Evolutionary conservation across 1,140 invertebrate genomes (phyloP), one percentile per base, ranked within the genome.

Genomic region (Scaptomyza graminum): DNA sequence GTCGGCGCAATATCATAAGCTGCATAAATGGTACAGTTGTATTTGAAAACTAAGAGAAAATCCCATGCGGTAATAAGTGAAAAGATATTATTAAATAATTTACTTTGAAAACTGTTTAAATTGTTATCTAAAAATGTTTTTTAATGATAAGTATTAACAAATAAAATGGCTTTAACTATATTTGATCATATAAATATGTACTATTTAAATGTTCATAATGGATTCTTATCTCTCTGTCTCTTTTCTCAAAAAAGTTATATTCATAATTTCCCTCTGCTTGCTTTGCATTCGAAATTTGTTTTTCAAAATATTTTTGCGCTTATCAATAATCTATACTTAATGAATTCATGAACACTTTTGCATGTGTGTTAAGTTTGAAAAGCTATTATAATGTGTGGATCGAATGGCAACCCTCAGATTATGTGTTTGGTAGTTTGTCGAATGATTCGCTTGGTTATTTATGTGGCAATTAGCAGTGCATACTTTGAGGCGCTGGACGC

Each of bases 381-480:
- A 15, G 34, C 22, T 28, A 15, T 9, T 8, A 1, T 37, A 37
- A 68, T 39, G 44, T 9, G 9, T 34, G 31, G 31, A 57, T 49
- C 12, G 28, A 39, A 50, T 43, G 43, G 31, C 22, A 31, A 57
- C 51, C 51, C 60, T 56, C 7, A 37, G 49, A 39, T 28, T 25
- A 43, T 16, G 28, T 49, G 59, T 31, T 44, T 9, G 16, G 25
- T 6, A 7, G 8, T 22, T 16, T 41, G n/a, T 31, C n/a, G 37
- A 46, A 37, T 61, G 37, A 39, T 57, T 79, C 49, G 71, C 56
- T 72, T 79, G 83, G 79, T 84, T 84, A 84, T 84, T 84, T 80
- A 84, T 84, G 76, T 76, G 81, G 81, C 81, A 84, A 84, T 84
- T 84, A 84, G 81, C 77, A 63, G 64, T 84, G 81, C 80, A 84